Evolutionary conservation across 2,888 invertebrate genomes (phyloP).

Genomic region (Falcaria lacertinaria): DNA sequence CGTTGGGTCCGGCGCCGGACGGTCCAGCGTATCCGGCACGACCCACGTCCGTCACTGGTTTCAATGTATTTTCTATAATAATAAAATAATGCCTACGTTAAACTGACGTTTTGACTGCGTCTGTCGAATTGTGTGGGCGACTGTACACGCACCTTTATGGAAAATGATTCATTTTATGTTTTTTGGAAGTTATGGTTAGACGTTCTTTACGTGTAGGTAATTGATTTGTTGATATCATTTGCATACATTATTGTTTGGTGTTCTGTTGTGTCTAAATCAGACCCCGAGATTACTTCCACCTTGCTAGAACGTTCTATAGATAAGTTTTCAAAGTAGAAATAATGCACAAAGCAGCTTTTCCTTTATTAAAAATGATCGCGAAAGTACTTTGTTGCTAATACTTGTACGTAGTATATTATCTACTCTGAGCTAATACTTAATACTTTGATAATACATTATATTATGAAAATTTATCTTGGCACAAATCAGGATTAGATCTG

Average conservation of each 20-base stretch:
- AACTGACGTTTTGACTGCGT: slow-evolving; percentile 5
- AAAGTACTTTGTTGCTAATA: too few species aligned
- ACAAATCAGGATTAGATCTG: too few species aligned
- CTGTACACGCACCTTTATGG: slow-evolving; percentile 36
- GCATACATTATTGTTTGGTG: slow-evolving; percentile 20
- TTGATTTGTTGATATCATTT: slow-evolving; percentile 39
- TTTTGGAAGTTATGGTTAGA: slow-evolving; percentile 34
- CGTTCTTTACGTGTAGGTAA: slow-evolving; percentile 29
- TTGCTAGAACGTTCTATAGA: too few species aligned
- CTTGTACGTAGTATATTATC: too few species aligned
- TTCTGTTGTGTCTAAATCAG: not conserved
- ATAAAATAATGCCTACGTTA: slow-evolving; percentile 30
- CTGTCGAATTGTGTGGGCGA: slow-evolving; percentile 32
- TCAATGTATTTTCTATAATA: slow-evolving; percentile 28
- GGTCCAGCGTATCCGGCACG: slow-evolving; percentile 52
- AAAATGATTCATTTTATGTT: slow-evolving; percentile 38
- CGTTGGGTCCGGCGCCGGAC: slow-evolving; percentile 51
- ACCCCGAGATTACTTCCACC: not conserved
- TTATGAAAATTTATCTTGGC: too few species aligned
- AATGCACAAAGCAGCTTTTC: too few species aligned
- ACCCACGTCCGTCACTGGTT: slow-evolving; percentile 56
- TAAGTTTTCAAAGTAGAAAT: too few species aligned
- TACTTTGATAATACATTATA: too few species aligned
- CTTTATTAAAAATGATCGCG: not conserved
- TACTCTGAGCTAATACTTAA: too few species aligned